phyloP scores from a whole-genome alignment of 1,140 invertebrate species.

The Philaenus spumarius region DNA sequence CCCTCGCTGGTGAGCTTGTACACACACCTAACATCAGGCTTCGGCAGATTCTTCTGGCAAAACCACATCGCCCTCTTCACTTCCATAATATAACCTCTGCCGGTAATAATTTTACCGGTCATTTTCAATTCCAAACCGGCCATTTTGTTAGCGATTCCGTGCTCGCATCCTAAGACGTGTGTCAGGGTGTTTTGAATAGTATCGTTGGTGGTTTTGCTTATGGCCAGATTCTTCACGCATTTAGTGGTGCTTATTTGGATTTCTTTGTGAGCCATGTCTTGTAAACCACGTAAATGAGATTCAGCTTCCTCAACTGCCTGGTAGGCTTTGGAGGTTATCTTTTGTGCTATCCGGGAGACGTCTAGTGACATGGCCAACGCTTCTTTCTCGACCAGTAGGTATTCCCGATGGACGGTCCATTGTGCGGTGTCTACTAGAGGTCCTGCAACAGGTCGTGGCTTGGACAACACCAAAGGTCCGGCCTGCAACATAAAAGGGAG shows the following conservation, averaged over 20 bases:
- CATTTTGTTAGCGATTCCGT: background rate
- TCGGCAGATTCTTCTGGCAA: background rate
- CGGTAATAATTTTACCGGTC: background rate
- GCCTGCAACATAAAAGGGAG: background rate
- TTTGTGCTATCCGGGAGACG: background rate
- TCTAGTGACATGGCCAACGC: background rate
- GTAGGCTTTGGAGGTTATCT: background rate
- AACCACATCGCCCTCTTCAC: constrained; percentile 1
- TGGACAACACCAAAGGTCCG: background rate
- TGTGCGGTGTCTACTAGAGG: background rate
- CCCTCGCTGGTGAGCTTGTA: background rate
- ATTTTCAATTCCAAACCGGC: constrained; percentile 4
- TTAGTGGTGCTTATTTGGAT: background rate
- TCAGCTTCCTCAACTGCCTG: background rate
- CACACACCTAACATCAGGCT: background rate
- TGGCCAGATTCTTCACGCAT: background rate
- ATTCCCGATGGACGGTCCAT: background rate
- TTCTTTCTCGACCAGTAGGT: background rate
- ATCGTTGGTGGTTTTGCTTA: background rate
- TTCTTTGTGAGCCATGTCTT: background rate
- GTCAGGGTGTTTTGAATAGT: background rate
- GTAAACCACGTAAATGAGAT: background rate
- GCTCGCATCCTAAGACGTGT: background rate
- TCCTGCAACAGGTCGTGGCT: background rate
- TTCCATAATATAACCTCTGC: background rate